Base-by-base conservation (phyloP, 2,888 invertebrate genomes). In the Rugalucina vietnamica region DNA sequence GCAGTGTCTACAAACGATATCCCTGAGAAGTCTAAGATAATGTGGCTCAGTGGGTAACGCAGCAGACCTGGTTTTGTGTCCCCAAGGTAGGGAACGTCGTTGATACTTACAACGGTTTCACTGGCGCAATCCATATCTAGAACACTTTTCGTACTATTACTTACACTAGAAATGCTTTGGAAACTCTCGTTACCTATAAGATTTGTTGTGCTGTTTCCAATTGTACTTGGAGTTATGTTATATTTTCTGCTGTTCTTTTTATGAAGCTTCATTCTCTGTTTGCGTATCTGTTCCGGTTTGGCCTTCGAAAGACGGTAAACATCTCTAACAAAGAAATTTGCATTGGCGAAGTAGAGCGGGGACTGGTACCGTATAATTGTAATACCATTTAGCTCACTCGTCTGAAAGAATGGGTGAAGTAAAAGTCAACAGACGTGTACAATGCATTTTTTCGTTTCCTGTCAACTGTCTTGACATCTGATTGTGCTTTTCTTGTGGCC, bases 281-380 rank as follows among this genome's bases (percentile, higher is more conserved):
- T 92, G 24, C 90, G 79, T 8, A 93, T 79, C 54, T 88, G 89
- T 73, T 93, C 90, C 4, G 94, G 93, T 84, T 93, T 93, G 27
- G 92, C 88, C 8, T 89, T 90, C 0, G 93, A 92, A 54, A 92
- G 90, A 27, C 90, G 88, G 79, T 93, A 92, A 18, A 95, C 88
- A 36, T 92, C 91, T 27, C 91, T 91, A n/a, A 93, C 90, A 89
- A 95, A 95, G 70, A 94, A 85, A 72, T 95, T 95, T 0, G 94
- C 94, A 85, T 95, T 95, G 12, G 95, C 95, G 90, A 94, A 95
- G 78, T 95, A 94, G 10, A 95, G 90, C 3, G 95, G 95, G 21
- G 95, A 93, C 79, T 95, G 95, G 90, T 95, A 95, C 2, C 95
- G 94, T 85, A 95, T 94, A 21, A 95, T 94, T 82, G 95, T 95